Base-by-base conservation (phyloP, 53 echinoderm and acorn worm species). In the Actinopyga echinites region DNA sequence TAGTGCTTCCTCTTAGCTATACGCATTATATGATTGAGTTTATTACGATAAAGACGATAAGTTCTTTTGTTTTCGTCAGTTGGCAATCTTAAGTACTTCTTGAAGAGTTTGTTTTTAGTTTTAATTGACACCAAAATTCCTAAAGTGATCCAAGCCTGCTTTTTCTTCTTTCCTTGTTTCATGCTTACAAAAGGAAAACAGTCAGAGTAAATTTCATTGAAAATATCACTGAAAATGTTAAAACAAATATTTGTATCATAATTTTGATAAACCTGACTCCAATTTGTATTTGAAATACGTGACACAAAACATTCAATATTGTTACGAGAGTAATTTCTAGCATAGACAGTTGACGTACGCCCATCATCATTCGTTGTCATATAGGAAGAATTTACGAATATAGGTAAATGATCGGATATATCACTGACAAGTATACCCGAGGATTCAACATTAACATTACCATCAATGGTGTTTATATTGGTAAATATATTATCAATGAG, bases 301-400 rank as follows among this genome's bases (percentile, higher is more conserved):
- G 64, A 64, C 64, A 64, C 64, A 64, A 64, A 64, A 28, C 5
- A 64, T 8, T n/a, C 64, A 64, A 64, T 25, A 64, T 64, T 64
- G 64, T 10, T 26, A 64, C 24, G 17, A 25, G 28, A 64, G 28
- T 64, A 64, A 64, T 64, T 64, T 64, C 64, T 64, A 64, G 25
- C 29, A 64, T 64, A 64, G 29, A 64, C 2, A 28, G 25, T 28
- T 64, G 64, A 8, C 17, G 64, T 64, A 64, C 9, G 64, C 28
- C 64, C 30, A 64, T 25, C 64, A 64, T 64, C 8, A 29, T 10
- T 64, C 8, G 9, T 1, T 64, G 64, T 10, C 22, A 25, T 64
- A 64, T 64, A 64, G 58, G 5, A 57, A 24, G 64, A 64, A 64
- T 64, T 64, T 26, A 64, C 17, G 24, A 64, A 64, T 64, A 64